Evolutionary conservation across 2,888 invertebrate species (phyloP), one percentile per base, ranked within the genome.

Genomic region (Torymus aiolomorphi): DNA sequence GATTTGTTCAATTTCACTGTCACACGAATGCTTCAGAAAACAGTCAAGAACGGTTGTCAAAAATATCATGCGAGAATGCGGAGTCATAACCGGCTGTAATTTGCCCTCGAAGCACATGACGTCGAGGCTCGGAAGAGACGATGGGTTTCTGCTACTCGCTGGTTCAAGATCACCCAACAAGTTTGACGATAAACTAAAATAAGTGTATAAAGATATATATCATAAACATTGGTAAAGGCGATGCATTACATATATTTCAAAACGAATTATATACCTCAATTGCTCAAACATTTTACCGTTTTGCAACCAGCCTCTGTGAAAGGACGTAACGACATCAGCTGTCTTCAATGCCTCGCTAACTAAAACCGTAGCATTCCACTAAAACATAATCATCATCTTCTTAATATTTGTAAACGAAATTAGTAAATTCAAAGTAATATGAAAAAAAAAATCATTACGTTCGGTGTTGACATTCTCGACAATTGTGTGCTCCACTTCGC

Each of bases 1-100:
- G 14, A 88, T 78, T 2, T 71, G 67, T 12, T 83, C 73, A 4
- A 88, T 81, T 52, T 88, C 87, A 14, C 79, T 13, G 0, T 65
- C 69, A 18, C 78, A 81, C 0, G 77, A 78, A 11, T 82, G 62
- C 5, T 85, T 83, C 42, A 81, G 57, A 4, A 88, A 85, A 2
- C 83, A 66, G 20, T 86, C 83, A 2, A 88, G 70, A 12, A 83
- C 80, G 0, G 88, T 85, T 63, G 86, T 85, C 49, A 92, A 85
- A 83, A 92, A 92, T 51, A 91, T 91, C 59, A 92, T 83, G 65
- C 90, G 90, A 80, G 92, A 92, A 54, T 90, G 87, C 4, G 88
- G 87, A 71, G 91, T 90, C 52, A 92, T 85, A 5, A 91, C 84
- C 16, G 92, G 92, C 67, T 92, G 89, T 13, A 92, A 85, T 84